These are phyloP conservation scores for Microhierax caerulescens DNA, from an alignment of 2,797 vertebrate genomes.

Conservation along the genomic window DNA sequence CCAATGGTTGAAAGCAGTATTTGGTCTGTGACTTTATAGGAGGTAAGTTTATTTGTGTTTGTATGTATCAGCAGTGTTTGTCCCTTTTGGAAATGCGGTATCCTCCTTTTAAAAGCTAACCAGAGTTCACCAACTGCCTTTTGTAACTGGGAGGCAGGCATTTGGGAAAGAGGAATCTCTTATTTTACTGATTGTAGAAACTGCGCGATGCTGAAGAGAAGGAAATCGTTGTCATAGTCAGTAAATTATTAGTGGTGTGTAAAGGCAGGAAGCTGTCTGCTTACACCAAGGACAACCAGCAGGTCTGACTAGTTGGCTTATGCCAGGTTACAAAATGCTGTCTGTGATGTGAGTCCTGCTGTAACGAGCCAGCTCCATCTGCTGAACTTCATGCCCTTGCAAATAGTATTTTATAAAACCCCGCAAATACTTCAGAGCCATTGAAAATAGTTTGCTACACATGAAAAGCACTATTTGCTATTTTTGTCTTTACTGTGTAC, in stretches of 20 bases:
- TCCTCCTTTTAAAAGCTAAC: conserved; percentile 73
- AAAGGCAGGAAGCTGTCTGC: conserved; percentile 3
- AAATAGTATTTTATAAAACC: background rate
- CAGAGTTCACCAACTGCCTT: background rate
- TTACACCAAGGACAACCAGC: background rate
- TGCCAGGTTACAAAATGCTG: background rate
- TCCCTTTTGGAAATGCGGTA: conserved; percentile 75
- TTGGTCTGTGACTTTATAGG: conserved; percentile 76
- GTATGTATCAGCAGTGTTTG: conserved; percentile 56
- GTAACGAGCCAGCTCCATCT: background rate
- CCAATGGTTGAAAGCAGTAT: conserved; percentile 80
- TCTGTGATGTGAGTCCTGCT: background rate
- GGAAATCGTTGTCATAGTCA: background rate
- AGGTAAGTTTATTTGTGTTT: conserved; percentile 81
- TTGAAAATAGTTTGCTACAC: background rate
- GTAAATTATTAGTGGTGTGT: background rate
- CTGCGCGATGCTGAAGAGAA: background rate
- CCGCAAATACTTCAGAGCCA: background rate
- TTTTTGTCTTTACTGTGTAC: background rate
- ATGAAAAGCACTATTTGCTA: background rate
- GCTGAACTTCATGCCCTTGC: background rate
- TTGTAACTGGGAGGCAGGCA: background rate
- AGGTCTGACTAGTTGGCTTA: conserved; percentile 32
- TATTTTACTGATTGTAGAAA: background rate
- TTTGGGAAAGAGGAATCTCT: background rate